Conservation (phyloP, 1,140 invertebrate genomes). For the Bacillus rossius region DNA sequence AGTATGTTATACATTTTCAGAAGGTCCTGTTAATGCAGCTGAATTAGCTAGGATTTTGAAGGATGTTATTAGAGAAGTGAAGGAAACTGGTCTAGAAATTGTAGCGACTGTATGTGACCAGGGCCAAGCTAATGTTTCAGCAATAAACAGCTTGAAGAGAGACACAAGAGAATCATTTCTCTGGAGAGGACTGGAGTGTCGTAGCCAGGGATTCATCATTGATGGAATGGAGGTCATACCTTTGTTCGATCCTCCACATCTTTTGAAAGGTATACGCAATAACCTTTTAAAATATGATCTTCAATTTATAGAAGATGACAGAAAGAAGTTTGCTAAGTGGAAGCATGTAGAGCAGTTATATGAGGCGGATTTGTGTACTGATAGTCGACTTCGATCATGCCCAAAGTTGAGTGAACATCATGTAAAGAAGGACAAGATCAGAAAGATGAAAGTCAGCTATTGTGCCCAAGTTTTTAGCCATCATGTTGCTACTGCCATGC, state of each 20-base stretch:
- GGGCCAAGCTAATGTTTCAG: slow-evolving; percentile 8
- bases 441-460: too few relatives aligned
- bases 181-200: too few relatives aligned
- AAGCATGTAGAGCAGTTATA: too few relatives aligned
- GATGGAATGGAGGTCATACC: not conserved
- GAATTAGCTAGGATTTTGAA: slow-evolving; percentile 2
- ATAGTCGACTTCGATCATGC: too few relatives aligned
- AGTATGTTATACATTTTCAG: slow-evolving; percentile 4
- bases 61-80: slow-evolving; percentile 20
- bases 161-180: not conserved
- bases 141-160: slow-evolving; percentile 7
- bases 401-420: too few relatives aligned
- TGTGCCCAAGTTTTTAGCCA: too few relatives aligned
- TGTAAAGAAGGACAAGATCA: too few relatives aligned
- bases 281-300: slow-evolving; percentile 1
- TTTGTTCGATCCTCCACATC: not conserved
- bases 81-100: slow-evolving; percentile 5
- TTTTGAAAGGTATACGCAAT: slow-evolving; percentile 1
- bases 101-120: slow-evolving; percentile 13
- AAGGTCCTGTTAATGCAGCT: not conserved
- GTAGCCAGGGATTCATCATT: not conserved
- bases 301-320: too few relatives aligned
- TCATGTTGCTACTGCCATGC: too few relatives aligned
- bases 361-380: too few relatives aligned
- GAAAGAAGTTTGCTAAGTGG: too few relatives aligned